Base-by-base conservation (phyloP, 2,888 invertebrate species). In the Drosophila tanythrix region DNA sequence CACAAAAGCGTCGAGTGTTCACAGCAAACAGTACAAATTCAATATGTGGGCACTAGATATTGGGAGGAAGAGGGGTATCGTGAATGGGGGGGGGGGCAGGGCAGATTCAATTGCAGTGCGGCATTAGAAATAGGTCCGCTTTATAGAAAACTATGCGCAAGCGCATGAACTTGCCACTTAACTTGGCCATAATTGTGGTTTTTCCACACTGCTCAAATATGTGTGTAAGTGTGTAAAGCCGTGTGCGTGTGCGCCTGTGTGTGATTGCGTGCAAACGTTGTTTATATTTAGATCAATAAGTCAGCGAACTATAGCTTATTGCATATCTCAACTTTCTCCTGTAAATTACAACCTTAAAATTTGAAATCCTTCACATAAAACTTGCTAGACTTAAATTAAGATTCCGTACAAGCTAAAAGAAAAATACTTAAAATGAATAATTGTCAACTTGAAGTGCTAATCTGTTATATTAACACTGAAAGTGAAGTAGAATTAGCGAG, bases 161-260 rank as follows among this genome's bases (percentile, higher is more conserved):
- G 80, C 82, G 79, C 74, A 64, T 87, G 87, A 83, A 87, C 87
- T 83, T 83, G 84, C 70, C 83, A 74, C 58, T 79, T 74, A 43
- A 63, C 51, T 72, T 66, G 58, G 53, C 71, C 51, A 38, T 56
- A 63, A 69, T 46, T 63, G 64, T 13, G 55, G 46, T 0, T 64
- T 63, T 59, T 38, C 10, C 29, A 40, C 33, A 35, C 11, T 25
- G 25, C 8, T 21, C 31, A 3, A 21, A 5, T 10, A 62, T 33
- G 21, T 25, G 1, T 38, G 18, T 3, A 25, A 15, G 1, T 52
- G 36, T 43, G 29, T 15, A n/a, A 1, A 40, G 13, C 25, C n/a
- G 11, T 15, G 43, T 21, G 21, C 6, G 6, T 13, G 6, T 21
- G 13, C 7, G 8, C 13, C 6, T 21, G 21, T 4, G 25, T 35